Percentiles rank a stretch among this genome's conserved stretches.
These are phyloP conservation scores for Panulirus ornatus DNA, from an alignment of 1,140 invertebrate species.

Conservation along the genomic window DNA sequence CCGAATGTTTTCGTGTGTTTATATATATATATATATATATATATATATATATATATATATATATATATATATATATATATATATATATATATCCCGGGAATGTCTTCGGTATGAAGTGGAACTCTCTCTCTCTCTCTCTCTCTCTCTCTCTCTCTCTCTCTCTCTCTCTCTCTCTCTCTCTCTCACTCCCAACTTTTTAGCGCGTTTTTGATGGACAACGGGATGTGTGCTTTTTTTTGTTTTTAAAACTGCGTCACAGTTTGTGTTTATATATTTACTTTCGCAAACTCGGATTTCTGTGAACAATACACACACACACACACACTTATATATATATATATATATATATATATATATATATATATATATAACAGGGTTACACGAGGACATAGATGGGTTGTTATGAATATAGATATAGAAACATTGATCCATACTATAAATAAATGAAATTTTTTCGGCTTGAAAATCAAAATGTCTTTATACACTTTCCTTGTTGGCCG, in stretches of 20 bases:
- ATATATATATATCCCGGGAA: conserved; percentile 16
- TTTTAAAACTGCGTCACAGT: no score
- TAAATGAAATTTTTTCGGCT: no score
- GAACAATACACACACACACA: background rate
- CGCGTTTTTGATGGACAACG: no score
- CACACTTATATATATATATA: background rate
- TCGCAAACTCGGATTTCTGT: no score
- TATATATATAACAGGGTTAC: conserved; percentile 7
- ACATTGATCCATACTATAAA: no score
- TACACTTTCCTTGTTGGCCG: no score
- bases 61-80: conserved; percentile 45
- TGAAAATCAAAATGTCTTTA: no score
- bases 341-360: conserved; percentile 6
- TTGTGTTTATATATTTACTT: no score
- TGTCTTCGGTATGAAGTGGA: background rate
- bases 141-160: conserved; percentile 17
- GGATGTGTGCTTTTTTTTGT: no score
- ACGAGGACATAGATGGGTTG: no score
- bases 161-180: conserved; percentile 25
- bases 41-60: conserved; percentile 49
- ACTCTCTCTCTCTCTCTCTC: background rate
- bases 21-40: conserved; percentile 41
- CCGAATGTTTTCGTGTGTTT: no score
- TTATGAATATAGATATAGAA: no score
- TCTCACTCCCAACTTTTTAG: background rate